Conservation (phyloP, 2,797 vertebrate species). For the Microctenopoma steveboyesi region DNA sequence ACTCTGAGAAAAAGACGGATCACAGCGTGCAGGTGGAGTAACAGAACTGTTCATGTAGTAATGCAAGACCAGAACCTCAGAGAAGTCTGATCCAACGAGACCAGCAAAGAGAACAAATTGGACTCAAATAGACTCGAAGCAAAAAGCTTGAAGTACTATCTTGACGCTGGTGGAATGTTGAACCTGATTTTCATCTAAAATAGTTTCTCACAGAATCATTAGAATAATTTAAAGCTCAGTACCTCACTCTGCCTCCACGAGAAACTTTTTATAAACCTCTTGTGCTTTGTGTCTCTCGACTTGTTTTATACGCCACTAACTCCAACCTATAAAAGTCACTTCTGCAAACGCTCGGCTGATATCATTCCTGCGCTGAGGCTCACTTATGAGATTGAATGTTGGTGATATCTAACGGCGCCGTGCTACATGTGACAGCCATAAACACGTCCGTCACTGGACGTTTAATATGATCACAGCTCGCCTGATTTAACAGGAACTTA, state of each 20-base stretch:
- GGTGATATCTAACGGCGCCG: conserved; percentile 42
- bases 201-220: conserved; percentile 46
- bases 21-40: conserved; percentile 12
- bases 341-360: conserved; percentile 62
- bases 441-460: conserved; percentile 50
- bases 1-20: conserved; percentile 5
- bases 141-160: conserved; percentile 11
- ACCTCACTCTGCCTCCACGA: conserved; percentile 45
- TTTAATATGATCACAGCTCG: conserved; percentile 48
- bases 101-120: not conserved
- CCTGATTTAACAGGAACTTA: conserved; percentile 19
- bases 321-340: conserved; percentile 69
- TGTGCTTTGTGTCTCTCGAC: conserved; percentile 48
- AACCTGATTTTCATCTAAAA: conserved; percentile 52
- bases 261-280: conserved; percentile 49
- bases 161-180: not conserved
- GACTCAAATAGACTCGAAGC: conserved; percentile 21
- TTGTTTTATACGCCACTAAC: conserved; percentile 36
- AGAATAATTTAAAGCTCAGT: conserved; percentile 54
- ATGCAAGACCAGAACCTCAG: conserved; percentile 6
- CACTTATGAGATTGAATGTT: conserved; percentile 72
- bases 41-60: conserved; percentile 15
- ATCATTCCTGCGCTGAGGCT: conserved; percentile 49
- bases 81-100: conserved; percentile 13
- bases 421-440: conserved; percentile 57